Evolutionary conservation across 2,888 invertebrate species (phyloP).

Genomic region (Cerceris ruficornis): DNA sequence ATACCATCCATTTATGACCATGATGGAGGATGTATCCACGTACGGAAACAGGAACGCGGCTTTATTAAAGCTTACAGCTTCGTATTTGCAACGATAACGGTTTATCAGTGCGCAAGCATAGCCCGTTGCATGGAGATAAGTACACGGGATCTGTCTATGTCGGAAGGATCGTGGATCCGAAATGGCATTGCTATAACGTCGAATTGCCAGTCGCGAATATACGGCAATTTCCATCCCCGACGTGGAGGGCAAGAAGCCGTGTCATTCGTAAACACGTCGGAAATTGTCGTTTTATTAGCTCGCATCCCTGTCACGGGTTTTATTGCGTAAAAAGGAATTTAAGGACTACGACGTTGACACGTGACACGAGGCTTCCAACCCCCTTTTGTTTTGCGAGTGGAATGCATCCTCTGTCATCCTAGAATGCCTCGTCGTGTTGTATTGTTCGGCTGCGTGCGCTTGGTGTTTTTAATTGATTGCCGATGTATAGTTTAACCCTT

Average conservation of each 20-base stretch:
- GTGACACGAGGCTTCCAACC: neutral
- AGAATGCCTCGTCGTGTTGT: no score
- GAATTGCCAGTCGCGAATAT: neutral
- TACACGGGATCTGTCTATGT: constrained; percentile 20
- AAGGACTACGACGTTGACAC: neutral
- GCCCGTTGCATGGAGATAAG: neutral
- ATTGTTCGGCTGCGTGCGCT: no score
- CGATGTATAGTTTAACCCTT: no score
- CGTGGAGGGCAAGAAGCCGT: neutral
- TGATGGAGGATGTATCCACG: neutral
- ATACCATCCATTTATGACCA: no score
- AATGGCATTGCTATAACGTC: constrained; percentile 11
- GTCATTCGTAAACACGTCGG: neutral
- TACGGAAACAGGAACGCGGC: neutral
- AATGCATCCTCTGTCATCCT: no score
- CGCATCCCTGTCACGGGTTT: neutral
- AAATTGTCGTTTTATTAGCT: neutral
- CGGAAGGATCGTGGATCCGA: constrained; percentile 12
- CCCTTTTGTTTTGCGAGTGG: no score
- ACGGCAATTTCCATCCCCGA: neutral
- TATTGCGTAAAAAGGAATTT: constrained; percentile 6
- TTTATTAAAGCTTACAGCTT: constrained; percentile 1
- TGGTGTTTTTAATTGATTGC: no score
- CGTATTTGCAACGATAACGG: constrained; percentile 26
- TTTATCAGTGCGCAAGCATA: constrained; percentile 23